These are phyloP conservation scores for Peromyscus polionotus DNA, from an alignment of 2,113 vertebrate species.

Conservation along the genomic window DNA sequence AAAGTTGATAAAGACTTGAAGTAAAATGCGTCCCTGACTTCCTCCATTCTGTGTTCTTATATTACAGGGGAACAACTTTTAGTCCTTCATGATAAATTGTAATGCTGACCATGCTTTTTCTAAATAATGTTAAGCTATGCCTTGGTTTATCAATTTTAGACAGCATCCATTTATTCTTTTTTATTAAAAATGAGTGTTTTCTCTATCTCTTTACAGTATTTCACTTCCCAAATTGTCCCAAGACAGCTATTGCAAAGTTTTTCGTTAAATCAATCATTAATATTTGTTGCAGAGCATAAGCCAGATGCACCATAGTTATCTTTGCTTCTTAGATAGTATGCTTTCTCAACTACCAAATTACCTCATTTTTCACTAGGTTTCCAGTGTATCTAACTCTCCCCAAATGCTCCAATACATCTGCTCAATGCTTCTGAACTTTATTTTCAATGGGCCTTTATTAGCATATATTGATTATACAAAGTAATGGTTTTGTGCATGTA, in stretches of 20 bases:
- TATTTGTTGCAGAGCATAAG: background rate
- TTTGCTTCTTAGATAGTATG: background rate
- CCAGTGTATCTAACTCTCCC: background rate
- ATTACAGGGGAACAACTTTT: background rate
- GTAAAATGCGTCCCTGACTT: background rate
- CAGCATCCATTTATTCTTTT: background rate
- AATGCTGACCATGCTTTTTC: background rate
- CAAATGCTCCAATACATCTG: background rate
- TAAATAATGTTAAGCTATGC: slow-evolving; percentile 5
- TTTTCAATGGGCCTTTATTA: background rate
- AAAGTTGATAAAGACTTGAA: background rate
- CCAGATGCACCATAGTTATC: background rate
- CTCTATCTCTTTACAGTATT: background rate
- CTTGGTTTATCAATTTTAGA: slow-evolving; percentile 27
- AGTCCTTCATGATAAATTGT: background rate
- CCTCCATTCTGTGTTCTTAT: background rate
- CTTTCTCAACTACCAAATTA: background rate
- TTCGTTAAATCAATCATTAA: background rate
- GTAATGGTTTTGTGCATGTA: background rate
- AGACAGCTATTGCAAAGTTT: background rate
- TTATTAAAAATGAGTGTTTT: slow-evolving; percentile 29
- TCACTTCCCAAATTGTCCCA: background rate
- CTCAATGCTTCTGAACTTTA: background rate
- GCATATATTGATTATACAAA: background rate
- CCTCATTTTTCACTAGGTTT: slow-evolving; percentile 36